These are phyloP conservation scores for Vireo altiloquus DNA, from an alignment of 2,113 vertebrate species.

Conservation along the genomic window DNA sequence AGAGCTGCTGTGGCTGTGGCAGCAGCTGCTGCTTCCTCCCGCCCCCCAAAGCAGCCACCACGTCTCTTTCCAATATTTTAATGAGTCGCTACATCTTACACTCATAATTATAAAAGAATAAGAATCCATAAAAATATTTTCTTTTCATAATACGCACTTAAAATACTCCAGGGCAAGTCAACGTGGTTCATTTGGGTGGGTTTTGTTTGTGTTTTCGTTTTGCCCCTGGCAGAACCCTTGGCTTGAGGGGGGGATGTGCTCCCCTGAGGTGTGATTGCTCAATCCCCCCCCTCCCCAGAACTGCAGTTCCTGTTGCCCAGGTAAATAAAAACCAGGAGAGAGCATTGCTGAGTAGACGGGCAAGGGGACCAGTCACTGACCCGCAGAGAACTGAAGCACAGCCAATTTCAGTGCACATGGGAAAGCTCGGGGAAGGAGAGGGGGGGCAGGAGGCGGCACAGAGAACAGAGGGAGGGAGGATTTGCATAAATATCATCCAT, in stretches of 20 bases:
- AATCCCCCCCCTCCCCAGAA: conserved; percentile 7
- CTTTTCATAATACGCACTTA: conserved; percentile 92
- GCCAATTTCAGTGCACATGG: conserved; percentile 40
- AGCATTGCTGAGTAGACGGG: background rate
- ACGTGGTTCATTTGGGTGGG: conserved; percentile 59
- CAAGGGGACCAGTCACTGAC: conserved; percentile 58
- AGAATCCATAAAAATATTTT: conserved; percentile 98
- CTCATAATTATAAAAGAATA: conserved; percentile 90
- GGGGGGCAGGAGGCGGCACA: background rate
- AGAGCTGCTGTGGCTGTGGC: background rate
- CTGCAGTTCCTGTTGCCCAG: conserved; percentile 41
- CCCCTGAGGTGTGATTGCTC: conserved; percentile 61
- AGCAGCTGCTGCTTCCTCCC: background rate
- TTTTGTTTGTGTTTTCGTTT: background rate
- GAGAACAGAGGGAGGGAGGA: background rate
- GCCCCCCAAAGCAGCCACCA: background rate
- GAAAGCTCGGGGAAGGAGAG: background rate
- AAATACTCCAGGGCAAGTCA: conserved; percentile 79
- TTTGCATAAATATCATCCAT: conserved; percentile 67
- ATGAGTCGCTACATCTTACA: conserved; percentile 81
- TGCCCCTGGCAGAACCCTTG: conserved; percentile 53
- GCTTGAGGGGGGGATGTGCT: conserved; percentile 25
- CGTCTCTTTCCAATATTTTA: conserved; percentile 73
- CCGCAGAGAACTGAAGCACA: conserved; percentile 65
- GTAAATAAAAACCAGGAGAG: conserved; percentile 40